Evolutionary conservation across 2,797 vertebrate genomes (phyloP).

Genomic region (Neomorphus geoffroyi): DNA sequence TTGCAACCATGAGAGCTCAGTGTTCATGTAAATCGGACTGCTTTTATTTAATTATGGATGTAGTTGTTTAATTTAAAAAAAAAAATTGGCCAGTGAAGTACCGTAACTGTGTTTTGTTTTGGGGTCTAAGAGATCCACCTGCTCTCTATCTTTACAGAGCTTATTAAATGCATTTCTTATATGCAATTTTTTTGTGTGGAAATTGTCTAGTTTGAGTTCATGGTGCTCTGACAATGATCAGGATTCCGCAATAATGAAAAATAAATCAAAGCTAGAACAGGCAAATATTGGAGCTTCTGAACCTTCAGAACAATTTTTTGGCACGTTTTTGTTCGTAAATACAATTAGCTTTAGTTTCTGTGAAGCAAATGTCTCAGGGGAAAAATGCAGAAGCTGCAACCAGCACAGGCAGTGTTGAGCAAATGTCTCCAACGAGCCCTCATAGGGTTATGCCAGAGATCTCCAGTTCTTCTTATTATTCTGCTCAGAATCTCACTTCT

Average conservation of each 20-base stretch:
- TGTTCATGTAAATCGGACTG: neutral
- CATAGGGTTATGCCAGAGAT: neutral
- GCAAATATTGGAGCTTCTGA: conserved; percentile 6
- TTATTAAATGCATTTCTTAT: neutral
- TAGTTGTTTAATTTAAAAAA: neutral
- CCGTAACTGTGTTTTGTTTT: neutral
- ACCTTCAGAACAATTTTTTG: neutral
- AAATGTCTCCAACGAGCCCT: neutral
- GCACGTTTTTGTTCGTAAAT: neutral
- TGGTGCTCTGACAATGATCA: neutral
- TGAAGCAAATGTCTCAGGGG: neutral
- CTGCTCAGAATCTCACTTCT: neutral
- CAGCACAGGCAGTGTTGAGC: neutral
- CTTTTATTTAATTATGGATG: neutral
- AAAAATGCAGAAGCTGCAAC: neutral
- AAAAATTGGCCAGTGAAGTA: neutral
- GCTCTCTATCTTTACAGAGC: neutral
- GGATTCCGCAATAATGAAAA: conserved; percentile 22
- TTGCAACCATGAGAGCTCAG: neutral
- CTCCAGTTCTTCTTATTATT: neutral
- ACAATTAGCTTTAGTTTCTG: neutral
- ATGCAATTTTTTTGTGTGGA: neutral
- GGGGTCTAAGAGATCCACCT: neutral
- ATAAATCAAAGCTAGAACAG: neutral
- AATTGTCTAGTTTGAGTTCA: neutral